Base-by-base conservation (phyloP, 2,113 vertebrate species). In the Zapornia atra region DNA sequence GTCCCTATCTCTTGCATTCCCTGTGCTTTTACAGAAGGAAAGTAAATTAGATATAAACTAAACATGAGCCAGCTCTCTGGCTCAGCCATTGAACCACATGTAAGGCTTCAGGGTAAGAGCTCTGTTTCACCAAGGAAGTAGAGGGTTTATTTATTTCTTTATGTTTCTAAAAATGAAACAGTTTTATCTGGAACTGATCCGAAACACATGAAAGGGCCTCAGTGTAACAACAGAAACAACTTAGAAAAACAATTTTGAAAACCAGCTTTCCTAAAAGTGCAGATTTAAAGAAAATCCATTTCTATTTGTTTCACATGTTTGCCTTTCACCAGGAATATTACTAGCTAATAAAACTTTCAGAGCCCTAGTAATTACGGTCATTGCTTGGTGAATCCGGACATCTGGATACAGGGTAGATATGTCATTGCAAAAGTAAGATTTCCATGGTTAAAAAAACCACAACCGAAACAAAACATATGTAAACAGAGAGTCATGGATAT, bases 301-400 rank as follows among this genome's bases (percentile, higher is more conserved):
- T 86, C 46, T 21, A 51, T 59, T 63, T 9, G 18, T 86, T 91
- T 91, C 18, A 38, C 10, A 21, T 60, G 10, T 65, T 81, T 73
- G 40, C 66, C 28, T 93, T 91, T 94, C 59, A 86, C 51, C 72
- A 75, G 40, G 79, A 83, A 72, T 93, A 80, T 86, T 82, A 63
- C 51, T 70, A 95, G 28, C 22, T 77, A 87, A 54, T 91, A 88
- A 90, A 96, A 87, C 70, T 90, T 91, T 95, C 71, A 90, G 42
- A 80, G n/a, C 40, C 80, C 42, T 12, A 63, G 50, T 69, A 80
- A 82, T 92, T 92, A 86, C 22, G 34, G 31, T n/a, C 56, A 82
- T 14, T 88, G 4, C 26, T 64, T 64, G 29, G 31, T 72, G 57
- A 88, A 82, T 65, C 38, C 6, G 8, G 44, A 21, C 54, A 72